Conservation (phyloP, 2,113 vertebrate genomes). For the Periophthalmus modestus region DNA sequence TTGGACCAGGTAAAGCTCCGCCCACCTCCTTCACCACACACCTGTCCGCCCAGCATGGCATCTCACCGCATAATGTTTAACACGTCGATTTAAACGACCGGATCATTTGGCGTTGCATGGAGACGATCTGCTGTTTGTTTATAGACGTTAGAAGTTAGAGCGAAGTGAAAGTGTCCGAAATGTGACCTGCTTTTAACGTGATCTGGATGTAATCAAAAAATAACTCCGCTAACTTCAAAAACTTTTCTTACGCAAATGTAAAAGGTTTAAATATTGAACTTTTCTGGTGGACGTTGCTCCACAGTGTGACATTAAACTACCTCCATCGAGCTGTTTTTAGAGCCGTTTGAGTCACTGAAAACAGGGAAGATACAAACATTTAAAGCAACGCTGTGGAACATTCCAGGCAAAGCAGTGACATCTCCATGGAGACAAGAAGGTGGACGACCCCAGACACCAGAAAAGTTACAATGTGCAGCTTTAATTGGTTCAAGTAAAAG, state of each 20-base stretch:
- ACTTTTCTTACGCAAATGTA: no score
- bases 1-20: slow-evolving; percentile 84
- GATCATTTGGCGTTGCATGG: neutral
- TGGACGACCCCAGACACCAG: no score
- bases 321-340: no score
- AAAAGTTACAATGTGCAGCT: neutral
- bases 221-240: no score
- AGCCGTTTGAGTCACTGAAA: no score
- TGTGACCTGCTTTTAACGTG: slow-evolving; percentile 7
- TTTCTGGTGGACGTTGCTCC: neutral
- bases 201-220: neutral
- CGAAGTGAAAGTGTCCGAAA: neutral
- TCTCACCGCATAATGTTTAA: slow-evolving; percentile 41
- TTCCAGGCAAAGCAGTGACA: no score
- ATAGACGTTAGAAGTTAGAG: neutral
- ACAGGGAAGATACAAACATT: no score
- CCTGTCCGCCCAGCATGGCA: slow-evolving; percentile 67
- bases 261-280: no score
- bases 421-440: no score
- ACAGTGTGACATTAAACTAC: no score
- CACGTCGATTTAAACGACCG: neutral
- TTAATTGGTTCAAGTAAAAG: neutral
- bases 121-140: neutral
- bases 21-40: slow-evolving; percentile 61
- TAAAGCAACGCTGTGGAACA: no score